Conservation (phyloP, 2,797 vertebrate genomes). For the Sarcophilus harrisii region DNA sequence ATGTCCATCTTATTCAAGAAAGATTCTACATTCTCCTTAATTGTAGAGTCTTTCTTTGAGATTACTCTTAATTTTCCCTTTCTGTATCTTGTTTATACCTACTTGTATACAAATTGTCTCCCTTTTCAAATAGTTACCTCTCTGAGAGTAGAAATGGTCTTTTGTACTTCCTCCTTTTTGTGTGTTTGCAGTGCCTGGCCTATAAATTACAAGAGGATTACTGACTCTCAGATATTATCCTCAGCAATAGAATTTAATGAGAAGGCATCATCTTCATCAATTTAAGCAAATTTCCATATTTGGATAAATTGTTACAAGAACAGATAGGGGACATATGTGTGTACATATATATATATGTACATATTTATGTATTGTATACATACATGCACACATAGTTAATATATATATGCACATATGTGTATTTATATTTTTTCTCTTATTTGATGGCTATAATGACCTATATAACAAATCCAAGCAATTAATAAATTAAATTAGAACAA, state of each 20-base stretch:
- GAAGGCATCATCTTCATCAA: background rate
- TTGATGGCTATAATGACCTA: background rate
- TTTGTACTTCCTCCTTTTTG: background rate
- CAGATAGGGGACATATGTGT: no score
- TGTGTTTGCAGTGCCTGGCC: background rate
- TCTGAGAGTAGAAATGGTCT: background rate
- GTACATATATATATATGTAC: no score
- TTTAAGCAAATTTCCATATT: background rate
- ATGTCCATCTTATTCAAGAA: background rate
- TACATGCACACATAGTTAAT: background rate
- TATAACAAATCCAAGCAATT: slow-evolving; percentile 4
- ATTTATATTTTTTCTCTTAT: background rate
- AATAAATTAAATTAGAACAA: slow-evolving; percentile 51
- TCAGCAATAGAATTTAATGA: background rate
- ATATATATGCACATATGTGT: background rate
- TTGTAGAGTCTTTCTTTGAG: background rate
- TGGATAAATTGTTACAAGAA: background rate
- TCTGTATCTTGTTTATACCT: background rate
- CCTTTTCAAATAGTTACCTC: background rate
- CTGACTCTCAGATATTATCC: background rate
- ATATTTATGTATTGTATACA: no score
- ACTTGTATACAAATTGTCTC: background rate
- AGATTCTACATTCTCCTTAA: background rate
- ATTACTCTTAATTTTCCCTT: background rate
- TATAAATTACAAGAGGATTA: background rate